Percentiles rank a stretch among this genome's conserved stretches.
Evolutionary conservation across 2,797 vertebrate genomes (phyloP).

Genomic region (Falco berigora): DNA sequence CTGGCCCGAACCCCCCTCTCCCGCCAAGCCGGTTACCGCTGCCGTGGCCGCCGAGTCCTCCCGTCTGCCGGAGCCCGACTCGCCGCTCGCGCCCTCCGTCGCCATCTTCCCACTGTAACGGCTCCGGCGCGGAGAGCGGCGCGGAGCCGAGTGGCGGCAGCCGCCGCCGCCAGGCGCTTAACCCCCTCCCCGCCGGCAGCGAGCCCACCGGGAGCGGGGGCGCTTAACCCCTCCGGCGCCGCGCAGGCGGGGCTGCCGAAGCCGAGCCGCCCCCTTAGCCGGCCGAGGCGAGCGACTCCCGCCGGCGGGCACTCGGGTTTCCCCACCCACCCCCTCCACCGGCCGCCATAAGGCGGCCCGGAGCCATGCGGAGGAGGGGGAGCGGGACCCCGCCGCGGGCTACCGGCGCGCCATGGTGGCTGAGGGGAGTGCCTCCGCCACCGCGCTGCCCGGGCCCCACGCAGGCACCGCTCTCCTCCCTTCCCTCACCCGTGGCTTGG

Average conservation of each 20-base stretch:
- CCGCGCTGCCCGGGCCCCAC: background rate
- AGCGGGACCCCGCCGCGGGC: background rate
- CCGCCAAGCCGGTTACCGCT: conserved; percentile 51
- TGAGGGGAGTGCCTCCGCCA: background rate
- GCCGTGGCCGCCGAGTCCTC: conserved; percentile 32
- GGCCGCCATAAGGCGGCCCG: background rate
- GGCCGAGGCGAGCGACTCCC: background rate
- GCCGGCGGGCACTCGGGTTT: background rate
- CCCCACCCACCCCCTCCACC: background rate
- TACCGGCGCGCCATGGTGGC: background rate
- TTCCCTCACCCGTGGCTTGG: background rate
- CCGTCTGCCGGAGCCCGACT: conserved; percentile 72
- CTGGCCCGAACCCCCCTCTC: background rate
- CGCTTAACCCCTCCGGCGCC: conserved; percentile 62
- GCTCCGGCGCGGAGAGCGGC: conserved; percentile 67
- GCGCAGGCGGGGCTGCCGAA: background rate
- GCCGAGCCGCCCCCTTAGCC: background rate
- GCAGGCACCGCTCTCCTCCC: background rate
- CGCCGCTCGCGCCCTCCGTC: conserved; percentile 90
- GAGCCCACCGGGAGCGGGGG: background rate
- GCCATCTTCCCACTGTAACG: conserved; percentile 91
- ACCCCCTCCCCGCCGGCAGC: conserved; percentile 55
- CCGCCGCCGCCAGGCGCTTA: conserved; percentile 68
- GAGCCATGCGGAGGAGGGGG: background rate
- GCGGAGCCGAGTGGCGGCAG: conserved; percentile 37